A percentile compares a stretch with the other conserved stretches of the same genome.
Conservation (phyloP, 2,113 vertebrate genomes). For the Atractosteus spatula region DNA sequence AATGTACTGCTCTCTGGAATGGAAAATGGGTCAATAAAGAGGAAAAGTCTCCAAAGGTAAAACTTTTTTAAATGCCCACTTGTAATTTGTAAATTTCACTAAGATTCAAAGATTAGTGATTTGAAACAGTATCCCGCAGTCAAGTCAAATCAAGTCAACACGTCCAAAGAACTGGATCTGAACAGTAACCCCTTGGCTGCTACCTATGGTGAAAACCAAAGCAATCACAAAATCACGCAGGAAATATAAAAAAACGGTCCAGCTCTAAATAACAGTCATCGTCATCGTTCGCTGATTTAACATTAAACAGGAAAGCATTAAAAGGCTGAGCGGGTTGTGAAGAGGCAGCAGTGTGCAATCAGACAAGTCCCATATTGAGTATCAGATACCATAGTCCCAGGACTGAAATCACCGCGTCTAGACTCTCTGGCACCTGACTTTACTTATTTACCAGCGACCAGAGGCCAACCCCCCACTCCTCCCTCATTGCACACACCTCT, state of each 20-base stretch:
- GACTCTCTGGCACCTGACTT: slow-evolving; percentile 99
- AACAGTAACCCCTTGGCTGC: background rate
- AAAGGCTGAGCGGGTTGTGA: slow-evolving; percentile 70
- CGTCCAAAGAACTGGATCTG: background rate
- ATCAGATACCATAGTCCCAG: slow-evolving; percentile 91
- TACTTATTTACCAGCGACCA: slow-evolving; percentile 93
- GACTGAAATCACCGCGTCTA: slow-evolving; percentile 95
- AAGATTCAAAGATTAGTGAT: slow-evolving; percentile 29
- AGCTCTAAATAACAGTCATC: slow-evolving; percentile 65
- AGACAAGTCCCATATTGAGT: slow-evolving; percentile 85
- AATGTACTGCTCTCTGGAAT: too few relatives aligned
- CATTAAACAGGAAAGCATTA: slow-evolving; percentile 80
- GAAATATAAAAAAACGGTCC: slow-evolving; percentile 77
- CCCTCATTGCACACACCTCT: slow-evolving; percentile 60
- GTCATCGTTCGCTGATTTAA: slow-evolving; percentile 80
- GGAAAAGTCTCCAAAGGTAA: background rate
- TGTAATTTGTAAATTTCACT: slow-evolving; percentile 36
- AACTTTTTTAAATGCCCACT: slow-evolving; percentile 18
- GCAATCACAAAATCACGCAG: slow-evolving; percentile 50
- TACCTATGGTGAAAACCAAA: slow-evolving; percentile 8
- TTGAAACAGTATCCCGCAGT: slow-evolving; percentile 34
- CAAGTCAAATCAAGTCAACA: slow-evolving; percentile 15
- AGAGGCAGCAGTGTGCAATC: slow-evolving; percentile 82
- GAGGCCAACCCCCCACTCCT: slow-evolving; percentile 76
- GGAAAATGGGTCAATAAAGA: background rate